A percentile compares a stretch with the other conserved stretches of the same genome.
These are phyloP conservation scores for Atlantisia rogersi DNA, from an alignment of 2,113 vertebrate species.

Conservation along the genomic window DNA sequence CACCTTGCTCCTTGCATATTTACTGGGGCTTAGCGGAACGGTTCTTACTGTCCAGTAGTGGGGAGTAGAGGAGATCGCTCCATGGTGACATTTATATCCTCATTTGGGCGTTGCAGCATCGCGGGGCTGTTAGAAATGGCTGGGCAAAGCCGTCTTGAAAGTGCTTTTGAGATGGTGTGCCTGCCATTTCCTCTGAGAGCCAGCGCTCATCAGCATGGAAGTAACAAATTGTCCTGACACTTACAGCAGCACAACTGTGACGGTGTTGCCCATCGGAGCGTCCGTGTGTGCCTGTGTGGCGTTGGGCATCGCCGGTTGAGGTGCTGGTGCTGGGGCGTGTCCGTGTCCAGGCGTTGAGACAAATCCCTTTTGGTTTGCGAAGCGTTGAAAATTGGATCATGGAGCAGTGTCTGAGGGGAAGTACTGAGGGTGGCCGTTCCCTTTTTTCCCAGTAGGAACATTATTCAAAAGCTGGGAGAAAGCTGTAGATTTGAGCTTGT, in stretches of 20 bases:
- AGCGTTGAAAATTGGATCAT: background rate
- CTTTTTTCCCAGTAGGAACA: background rate
- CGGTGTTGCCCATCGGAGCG: accelerated
- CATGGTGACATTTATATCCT: background rate
- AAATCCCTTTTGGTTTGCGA: background rate
- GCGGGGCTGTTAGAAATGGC: background rate
- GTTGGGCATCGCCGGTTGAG: background rate
- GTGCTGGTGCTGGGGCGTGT: background rate
- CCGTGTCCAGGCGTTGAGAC: background rate
- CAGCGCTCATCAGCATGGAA: background rate
- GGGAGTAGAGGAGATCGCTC: background rate
- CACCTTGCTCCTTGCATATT: background rate
- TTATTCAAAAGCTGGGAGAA: background rate
- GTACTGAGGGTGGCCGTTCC: background rate
- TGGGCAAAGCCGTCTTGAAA: background rate
- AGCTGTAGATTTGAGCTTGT: background rate
- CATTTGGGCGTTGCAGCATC: background rate
- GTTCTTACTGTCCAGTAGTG: accelerated
- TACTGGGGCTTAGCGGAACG: background rate
- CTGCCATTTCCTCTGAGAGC: background rate
- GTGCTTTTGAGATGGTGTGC: background rate
- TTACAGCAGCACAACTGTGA: background rate
- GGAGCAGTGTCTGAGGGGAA: background rate
- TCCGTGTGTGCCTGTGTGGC: accelerated
- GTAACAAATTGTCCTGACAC: background rate